These are phyloP conservation scores for Listronotus bonariensis DNA, from an alignment of 1,140 invertebrate species.

Conservation along the genomic window DNA sequence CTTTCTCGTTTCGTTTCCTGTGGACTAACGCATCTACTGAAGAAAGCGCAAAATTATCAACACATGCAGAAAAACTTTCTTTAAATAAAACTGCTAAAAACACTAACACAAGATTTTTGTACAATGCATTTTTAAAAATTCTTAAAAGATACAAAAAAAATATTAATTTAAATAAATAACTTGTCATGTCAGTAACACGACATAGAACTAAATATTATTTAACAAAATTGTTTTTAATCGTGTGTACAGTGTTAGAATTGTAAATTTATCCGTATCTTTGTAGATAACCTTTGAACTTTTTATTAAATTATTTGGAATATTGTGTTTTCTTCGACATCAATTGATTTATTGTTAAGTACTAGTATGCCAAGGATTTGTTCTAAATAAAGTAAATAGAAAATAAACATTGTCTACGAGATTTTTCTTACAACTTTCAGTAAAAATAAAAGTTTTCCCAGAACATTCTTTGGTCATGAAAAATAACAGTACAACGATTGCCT, in stretches of 20 bases:
- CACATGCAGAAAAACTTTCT: slow-evolving; percentile 5
- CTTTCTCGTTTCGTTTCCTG: slow-evolving; percentile 8
- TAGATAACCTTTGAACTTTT: slow-evolving; percentile 17
- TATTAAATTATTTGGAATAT: not conserved
- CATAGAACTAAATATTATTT: slow-evolving; percentile 3
- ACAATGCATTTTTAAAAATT: not conserved
- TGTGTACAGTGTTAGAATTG: not conserved
- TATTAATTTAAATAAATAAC: no score
- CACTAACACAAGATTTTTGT: not conserved
- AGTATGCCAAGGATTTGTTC: no score
- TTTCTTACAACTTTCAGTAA: no score
- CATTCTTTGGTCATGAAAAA: no score
- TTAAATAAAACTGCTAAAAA: slow-evolving; percentile 3
- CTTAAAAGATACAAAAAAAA: no score
- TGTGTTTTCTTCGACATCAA: no score
- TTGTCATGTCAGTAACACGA: no score
- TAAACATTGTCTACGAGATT: no score
- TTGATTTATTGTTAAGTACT: no score
- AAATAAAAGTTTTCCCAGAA: no score
- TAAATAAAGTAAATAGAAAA: no score
- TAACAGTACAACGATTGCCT: no score
- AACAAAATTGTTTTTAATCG: slow-evolving; percentile 13
- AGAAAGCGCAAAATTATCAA: slow-evolving; percentile 29
- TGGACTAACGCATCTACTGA: slow-evolving; percentile 31
- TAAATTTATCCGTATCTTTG: not conserved